Conservation (phyloP, 2,797 vertebrate species). For the Eulemur mongoz region DNA sequence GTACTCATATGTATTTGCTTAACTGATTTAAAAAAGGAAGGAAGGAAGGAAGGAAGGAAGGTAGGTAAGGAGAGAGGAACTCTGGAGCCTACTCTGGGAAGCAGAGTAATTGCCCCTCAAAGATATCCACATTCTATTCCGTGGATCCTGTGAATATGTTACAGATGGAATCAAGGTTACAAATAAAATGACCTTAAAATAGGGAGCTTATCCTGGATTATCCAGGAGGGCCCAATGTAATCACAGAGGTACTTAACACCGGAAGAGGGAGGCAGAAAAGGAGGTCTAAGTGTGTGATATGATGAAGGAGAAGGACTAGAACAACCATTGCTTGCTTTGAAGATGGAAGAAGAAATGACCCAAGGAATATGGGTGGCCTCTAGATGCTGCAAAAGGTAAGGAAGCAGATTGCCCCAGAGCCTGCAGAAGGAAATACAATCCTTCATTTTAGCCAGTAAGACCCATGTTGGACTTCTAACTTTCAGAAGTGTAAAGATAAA, state of each 20-base stretch:
- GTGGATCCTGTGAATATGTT: neutral
- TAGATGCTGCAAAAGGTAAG: neutral
- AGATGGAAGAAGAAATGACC: neutral
- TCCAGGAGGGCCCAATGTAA: neutral
- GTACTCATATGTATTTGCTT: neutral
- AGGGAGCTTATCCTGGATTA: neutral
- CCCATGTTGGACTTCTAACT: neutral
- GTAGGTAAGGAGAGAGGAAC: fast-evolving
- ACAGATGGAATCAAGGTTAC: neutral
- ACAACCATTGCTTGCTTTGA: neutral
- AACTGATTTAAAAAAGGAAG: neutral
- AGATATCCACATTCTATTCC: neutral
- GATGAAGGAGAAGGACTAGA: neutral
- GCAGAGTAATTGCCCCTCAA: neutral
- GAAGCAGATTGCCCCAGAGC: neutral
- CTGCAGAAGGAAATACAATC: neutral
- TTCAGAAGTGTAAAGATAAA: neutral
- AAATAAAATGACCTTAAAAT: neutral
- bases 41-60: neutral
- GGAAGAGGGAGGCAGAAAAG: neutral
- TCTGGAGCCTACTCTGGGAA: neutral
- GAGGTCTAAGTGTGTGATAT: neutral
- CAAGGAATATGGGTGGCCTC: neutral
- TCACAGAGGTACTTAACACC: neutral
- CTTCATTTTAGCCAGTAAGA: neutral